Base-by-base conservation (phyloP, 2,113 vertebrate species). In the Urocolius indicus region DNA sequence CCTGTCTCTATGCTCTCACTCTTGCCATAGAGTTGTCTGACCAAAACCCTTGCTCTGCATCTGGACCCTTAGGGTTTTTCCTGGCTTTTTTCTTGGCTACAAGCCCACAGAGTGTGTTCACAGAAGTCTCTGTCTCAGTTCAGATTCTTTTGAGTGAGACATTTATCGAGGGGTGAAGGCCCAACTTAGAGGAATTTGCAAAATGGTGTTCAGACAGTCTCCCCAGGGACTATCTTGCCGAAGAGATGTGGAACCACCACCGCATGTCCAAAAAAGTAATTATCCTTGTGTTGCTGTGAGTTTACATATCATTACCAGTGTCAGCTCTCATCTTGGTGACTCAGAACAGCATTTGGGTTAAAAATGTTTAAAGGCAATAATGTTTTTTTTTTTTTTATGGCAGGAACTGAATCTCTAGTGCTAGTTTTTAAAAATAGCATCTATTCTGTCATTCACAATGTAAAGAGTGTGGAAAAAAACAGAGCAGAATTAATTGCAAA, bases 401-500 rank as follows among this genome's bases (percentile, higher is more conserved):
- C 16, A 86, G 32, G 14, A 76, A 59, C 38, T 55, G 32, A n/a
- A 80, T 85, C 16, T 93, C n/a, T 68, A 49, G 15, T 52, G n/a
- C 21, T 62, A 54, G 26, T 71, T 92, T 83, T 83, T 20, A 51
- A 92, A 96, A 92, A 82, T 26, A 79, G 49, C 11, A 74, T 18
- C 19, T 52, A 72, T 43, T 86, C 29, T 78, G 29, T 77, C 13
- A 52, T 62, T 7, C 26, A 30, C 32, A 71, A 54, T 14, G 9
- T 32, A 41, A 86, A 88, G n/a, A 65, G 51, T 93, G 36, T 69
- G 49, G n/a, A 41, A 82, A 75, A 87, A 89, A 89, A 43, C 34
- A 75, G 30, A 84, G 66, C 29, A 85, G 67, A 94, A 72, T 87
- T 85, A 94, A 92, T 82, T 84, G 41, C 80, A 77, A 74, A 49